Base-by-base conservation (phyloP, 2,113 vertebrate genomes). In the Perca flavescens region DNA sequence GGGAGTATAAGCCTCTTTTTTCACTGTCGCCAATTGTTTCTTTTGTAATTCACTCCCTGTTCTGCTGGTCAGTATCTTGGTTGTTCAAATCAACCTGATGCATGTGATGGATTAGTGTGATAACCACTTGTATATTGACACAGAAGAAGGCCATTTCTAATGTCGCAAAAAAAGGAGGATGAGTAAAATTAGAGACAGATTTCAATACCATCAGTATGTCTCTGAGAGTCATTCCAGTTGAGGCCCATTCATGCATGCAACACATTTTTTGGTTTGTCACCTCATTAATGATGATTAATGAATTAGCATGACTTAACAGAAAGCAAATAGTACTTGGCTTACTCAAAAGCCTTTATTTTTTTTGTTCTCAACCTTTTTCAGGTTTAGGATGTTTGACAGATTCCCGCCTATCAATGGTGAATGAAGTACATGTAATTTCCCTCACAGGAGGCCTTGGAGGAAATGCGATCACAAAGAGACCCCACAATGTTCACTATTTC, bases 391-490 rank as follows among this genome's bases (percentile, higher is more conserved):
- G 57, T 68, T 74, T 88, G 80, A 80, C 74, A 69, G 78, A 79
- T 81, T 86, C 75, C 83, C 22, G 4, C 79, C 79, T 53, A 62
- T 83, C 65, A 87, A 58, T 52, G 19, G 74, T 66, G 79, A 64
- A 58, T 75, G 68, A 91, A 86, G 82, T 89, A 82, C 86, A 87
- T 78, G 78, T 87, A 68, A 84, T 92, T 92, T 88, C 73, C 83
- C 76, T 83, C 76, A 69, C 34, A 86, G 61, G 85, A 83, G 47
- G 82, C 47, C 82, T 83, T 21, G 54, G 85, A 89, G 79, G 63
- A 75, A 74, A 90, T 69, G 47, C 11, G 58, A 86, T 86, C 69
- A 86, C 77, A 90, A 85, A 89, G 70, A 87, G 61, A 89, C 77
- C 85, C 61, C 52, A 74, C 65, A 85, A 90, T 92, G 74, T 88